These are phyloP conservation scores for Zaprionus camerounensis DNA, from an alignment of 1,140 invertebrate species.

Conservation along the genomic window DNA sequence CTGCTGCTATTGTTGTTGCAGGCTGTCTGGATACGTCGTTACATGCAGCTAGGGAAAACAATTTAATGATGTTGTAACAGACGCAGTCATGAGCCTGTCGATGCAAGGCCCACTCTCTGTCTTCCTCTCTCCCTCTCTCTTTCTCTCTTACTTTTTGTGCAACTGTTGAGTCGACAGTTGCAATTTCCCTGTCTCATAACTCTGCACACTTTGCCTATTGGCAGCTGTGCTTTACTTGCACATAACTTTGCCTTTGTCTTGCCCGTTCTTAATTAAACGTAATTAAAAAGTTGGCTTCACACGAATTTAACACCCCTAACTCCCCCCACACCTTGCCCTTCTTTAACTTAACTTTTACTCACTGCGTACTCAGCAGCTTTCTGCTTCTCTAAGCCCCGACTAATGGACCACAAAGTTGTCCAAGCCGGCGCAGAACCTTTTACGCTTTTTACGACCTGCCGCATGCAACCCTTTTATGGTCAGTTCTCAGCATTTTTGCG, in stretches of 20 bases:
- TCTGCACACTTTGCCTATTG: constrained; percentile 56
- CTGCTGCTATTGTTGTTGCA: constrained; percentile 22
- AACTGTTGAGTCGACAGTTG: constrained; percentile 38
- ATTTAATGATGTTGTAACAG: constrained; percentile 73
- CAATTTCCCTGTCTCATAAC: constrained; percentile 37
- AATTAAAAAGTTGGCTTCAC: constrained; percentile 78
- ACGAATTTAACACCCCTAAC: constrained; percentile 64
- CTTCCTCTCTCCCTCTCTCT: constrained; percentile 3
- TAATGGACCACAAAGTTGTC: constrained; percentile 53
- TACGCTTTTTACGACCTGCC: constrained; percentile 42
- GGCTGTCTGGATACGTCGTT: constrained; percentile 41
- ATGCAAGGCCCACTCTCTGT: not conserved
- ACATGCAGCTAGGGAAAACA: constrained; percentile 76
- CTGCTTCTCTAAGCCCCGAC: constrained; percentile 28
- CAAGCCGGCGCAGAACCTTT: constrained; percentile 41
- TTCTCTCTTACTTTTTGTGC: constrained; percentile 9
- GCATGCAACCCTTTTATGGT: constrained; percentile 64
- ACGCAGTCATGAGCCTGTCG: constrained; percentile 49
- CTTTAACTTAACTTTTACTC: not conserved
- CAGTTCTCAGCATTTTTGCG: constrained; percentile 75
- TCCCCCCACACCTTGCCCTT: not conserved
- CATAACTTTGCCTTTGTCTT: constrained; percentile 57
- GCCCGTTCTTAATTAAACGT: constrained; percentile 72
- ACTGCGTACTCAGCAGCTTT: constrained; percentile 54
- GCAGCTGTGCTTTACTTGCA: constrained; percentile 57